A percentile compares a stretch with the other conserved stretches of the same genome.
Evolutionary conservation across 2,797 vertebrate species (phyloP).

Genomic region (Galago senegalensis): DNA sequence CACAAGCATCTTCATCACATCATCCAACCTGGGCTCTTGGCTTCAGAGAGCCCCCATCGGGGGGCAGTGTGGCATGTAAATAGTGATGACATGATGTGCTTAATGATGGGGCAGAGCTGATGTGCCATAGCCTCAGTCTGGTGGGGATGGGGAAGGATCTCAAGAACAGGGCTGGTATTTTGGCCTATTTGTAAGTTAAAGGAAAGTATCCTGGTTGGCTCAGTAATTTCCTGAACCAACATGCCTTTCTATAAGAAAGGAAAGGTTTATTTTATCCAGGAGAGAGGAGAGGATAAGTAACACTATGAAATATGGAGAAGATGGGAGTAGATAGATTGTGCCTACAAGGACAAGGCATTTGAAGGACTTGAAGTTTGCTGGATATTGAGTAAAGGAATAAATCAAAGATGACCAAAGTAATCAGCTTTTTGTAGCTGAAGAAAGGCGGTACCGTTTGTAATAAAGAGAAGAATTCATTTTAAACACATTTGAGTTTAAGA

Average conservation of each 20-base stretch:
- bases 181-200: background rate
- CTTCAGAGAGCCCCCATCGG: background rate
- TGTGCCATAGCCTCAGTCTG: background rate
- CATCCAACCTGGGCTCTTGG: background rate
- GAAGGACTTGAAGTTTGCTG: background rate
- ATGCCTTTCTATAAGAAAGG: background rate
- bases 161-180: background rate
- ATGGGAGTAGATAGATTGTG: background rate
- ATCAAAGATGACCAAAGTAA: background rate
- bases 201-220: background rate
- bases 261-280: background rate
- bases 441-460: background rate
- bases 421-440: background rate
- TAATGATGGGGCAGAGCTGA: no score
- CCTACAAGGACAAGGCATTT: background rate
- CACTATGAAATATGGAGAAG: background rate
- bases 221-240: no score
- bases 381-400: background rate
- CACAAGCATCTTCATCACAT: no score
- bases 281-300: background rate
- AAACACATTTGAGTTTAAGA: background rate
- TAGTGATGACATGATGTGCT: background rate
- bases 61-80: background rate
- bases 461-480: conserved; percentile 16
- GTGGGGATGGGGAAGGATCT: rapidly evolving